Base-by-base conservation (phyloP, 2,113 vertebrate genomes). In the Lipotes vexillifer region DNA sequence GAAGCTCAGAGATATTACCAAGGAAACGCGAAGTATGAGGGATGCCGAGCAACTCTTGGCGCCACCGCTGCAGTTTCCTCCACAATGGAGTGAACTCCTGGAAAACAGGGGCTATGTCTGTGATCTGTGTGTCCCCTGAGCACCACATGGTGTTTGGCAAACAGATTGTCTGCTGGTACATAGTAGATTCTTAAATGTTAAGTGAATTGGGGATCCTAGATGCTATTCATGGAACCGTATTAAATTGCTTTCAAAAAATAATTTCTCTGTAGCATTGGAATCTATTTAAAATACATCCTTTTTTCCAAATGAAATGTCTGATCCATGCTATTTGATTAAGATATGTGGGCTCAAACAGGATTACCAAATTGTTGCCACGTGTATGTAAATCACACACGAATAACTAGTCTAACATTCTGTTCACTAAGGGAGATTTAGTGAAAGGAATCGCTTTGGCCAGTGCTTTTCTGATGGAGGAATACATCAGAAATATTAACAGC, bases 381-480 rank as follows among this genome's bases (percentile, higher is more conserved):
- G 23, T 20, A 80, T 82, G 23, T 57, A 96, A 93, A 72, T 88
- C 72, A 3, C 59, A 10, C 3, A 13, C 12, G n/a, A 57, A 8
- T 72, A 90, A 41, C 63, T 84, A 61, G 13, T 93, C 31, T 65
- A 86, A 61, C 41, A 36, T 65, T 52, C 17, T 94, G 1, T 36
- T 88, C 38, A 31, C 49, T 44, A 6, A 57, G 31, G 36, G 44
- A 93, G 20, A 78, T 63, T 92, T 85, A 80, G 55, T 74, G 38
- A 88, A 88, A 86, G 8, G 15, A 44, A 82, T 3, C 2, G 86
- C 63, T 94, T 96, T 89, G 49, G 31, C 31, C 14, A 86, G 8
- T 25, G 61, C 41, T 88, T 97, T 96, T 96, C n/a, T 88, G 80
- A 52, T 81, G 31, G 27, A 88, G 55, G 7, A 90, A 9, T 63